Evolutionary conservation across 1,140 invertebrate species (phyloP).

Genomic region (Acromyrmex heyeri): DNA sequence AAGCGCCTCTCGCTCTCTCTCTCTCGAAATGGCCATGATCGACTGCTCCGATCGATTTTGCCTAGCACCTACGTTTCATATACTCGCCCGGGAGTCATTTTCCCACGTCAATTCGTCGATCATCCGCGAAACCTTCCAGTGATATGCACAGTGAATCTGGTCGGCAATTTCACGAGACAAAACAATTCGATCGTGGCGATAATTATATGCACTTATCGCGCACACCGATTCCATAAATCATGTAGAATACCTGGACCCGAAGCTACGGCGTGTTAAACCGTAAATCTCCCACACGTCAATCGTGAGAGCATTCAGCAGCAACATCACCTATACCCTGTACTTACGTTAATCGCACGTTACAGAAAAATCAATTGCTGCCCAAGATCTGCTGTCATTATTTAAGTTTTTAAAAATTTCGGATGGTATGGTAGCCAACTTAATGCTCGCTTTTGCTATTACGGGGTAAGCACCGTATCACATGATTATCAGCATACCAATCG

Average conservation of each 20-base stretch:
- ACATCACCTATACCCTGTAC: background rate
- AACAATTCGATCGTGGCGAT: conserved; percentile 36
- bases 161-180: background rate
- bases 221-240: conserved; percentile 35
- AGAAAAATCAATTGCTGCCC: conserved; percentile 33
- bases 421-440: background rate
- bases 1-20: background rate
- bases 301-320: conserved; percentile 21
- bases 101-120: conserved; percentile 40
- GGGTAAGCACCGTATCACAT: background rate
- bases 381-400: conserved; percentile 15
- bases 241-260: background rate
- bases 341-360: conserved; percentile 34
- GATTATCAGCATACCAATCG: background rate
- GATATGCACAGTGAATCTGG: background rate
- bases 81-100: background rate
- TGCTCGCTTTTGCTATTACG: conserved; percentile 6
- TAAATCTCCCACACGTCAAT: conserved; percentile 22
- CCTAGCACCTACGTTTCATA: conserved; percentile 1
- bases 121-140: background rate
- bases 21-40: background rate
- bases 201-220: conserved; percentile 43
- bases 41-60: conserved; percentile 5
- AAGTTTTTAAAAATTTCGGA: conserved; percentile 24
- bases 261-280: background rate